Evolutionary conservation across 2,797 vertebrate genomes (phyloP).

Genomic region (Microctenopoma lineatum): DNA sequence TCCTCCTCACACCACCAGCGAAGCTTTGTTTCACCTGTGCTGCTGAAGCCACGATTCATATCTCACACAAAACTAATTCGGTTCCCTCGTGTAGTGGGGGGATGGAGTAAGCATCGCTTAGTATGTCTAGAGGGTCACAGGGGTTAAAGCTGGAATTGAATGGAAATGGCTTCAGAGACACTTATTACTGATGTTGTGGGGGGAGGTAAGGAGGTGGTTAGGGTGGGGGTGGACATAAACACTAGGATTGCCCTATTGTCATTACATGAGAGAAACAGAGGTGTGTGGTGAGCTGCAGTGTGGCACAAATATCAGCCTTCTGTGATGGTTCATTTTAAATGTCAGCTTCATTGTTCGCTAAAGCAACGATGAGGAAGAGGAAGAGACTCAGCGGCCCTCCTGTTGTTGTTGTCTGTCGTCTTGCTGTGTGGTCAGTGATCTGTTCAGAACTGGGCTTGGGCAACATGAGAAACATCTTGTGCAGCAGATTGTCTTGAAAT

Average conservation of each 20-base stretch:
- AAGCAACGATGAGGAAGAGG: conserved; percentile 1
- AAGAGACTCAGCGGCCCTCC: neutral
- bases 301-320: neutral
- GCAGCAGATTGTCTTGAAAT: neutral
- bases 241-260: conserved; percentile 34
- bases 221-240: neutral
- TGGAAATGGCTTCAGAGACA: conserved; percentile 62
- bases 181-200: conserved; percentile 51
- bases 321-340: conserved; percentile 18
- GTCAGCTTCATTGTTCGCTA: neutral
- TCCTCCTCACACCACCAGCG: neutral
- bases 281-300: neutral
- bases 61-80: conserved; percentile 53
- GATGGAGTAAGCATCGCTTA: conserved; percentile 32
- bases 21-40: conserved; percentile 12
- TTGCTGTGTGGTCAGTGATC: neutral
- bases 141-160: conserved; percentile 73
- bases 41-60: conserved; percentile 37
- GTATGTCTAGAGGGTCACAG: conserved; percentile 50
- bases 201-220: conserved; percentile 43
- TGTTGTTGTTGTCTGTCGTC: neutral
- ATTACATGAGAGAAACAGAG: conserved; percentile 34
- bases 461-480: neutral
- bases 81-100: conserved; percentile 51
- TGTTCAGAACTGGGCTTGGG: neutral